Percentiles rank a stretch among this genome's conserved stretches.
phyloP scores from a whole-genome alignment of 2,113 vertebrate species.

The Passer domesticus region DNA sequence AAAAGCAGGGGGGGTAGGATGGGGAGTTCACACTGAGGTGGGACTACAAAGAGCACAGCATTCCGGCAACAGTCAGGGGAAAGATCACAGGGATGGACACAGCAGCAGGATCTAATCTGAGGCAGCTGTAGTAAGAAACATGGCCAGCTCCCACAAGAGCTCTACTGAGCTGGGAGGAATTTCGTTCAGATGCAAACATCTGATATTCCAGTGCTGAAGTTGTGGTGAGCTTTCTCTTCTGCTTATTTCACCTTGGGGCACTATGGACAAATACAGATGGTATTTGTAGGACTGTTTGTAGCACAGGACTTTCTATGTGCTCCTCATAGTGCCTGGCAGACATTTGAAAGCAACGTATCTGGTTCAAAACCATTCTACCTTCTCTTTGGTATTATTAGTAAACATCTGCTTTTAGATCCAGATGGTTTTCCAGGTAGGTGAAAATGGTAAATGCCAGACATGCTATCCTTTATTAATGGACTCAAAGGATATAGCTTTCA shows the following conservation, averaged over 20 bases:
- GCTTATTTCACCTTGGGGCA: neutral
- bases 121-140: neutral
- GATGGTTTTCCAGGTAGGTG: neutral
- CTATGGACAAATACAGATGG: neutral
- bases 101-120: neutral
- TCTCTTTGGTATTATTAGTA: neutral
- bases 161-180: neutral
- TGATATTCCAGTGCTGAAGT: accelerated
- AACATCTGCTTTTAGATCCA: neutral
- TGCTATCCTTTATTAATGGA: neutral
- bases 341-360: neutral
- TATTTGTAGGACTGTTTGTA: neutral
- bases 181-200: neutral
- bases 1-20: neutral
- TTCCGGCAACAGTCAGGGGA: neutral
- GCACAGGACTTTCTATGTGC: neutral
- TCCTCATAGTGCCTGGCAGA: neutral
- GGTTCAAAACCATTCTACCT: neutral
- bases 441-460: neutral
- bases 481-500: neutral
- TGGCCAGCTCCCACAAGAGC: neutral
- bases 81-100: neutral
- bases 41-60: neutral
- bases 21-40: neutral
- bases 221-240: neutral